Percentiles rank a stretch among this genome's conserved stretches.
phyloP scores from a whole-genome alignment of 2,113 vertebrate species.

The Hippocampus comes region DNA sequence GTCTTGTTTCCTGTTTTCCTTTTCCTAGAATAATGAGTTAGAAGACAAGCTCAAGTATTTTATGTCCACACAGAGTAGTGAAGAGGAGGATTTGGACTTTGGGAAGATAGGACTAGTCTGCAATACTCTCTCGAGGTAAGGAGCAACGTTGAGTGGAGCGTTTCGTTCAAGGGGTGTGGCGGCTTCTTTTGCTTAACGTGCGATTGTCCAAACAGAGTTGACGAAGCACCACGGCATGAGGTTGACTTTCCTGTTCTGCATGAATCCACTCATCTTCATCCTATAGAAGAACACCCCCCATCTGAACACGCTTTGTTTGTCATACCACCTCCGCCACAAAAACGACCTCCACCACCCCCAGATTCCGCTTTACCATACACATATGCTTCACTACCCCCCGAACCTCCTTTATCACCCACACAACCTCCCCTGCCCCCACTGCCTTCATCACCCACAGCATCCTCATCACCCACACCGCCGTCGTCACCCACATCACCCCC shows the following conservation, averaged over 20 bases:
- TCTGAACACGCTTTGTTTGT: background rate
- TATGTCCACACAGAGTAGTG: constrained; percentile 77
- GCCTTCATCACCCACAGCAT: constrained; percentile 1
- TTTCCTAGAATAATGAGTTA: constrained; percentile 92
- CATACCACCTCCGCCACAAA: constrained; percentile 14
- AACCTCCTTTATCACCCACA: constrained; percentile 7
- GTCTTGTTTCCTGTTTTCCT: constrained; percentile 67
- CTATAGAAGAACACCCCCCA: constrained; percentile 12
- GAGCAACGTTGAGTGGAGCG: background rate
- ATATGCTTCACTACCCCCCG: background rate
- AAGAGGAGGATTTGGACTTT: constrained; percentile 68
- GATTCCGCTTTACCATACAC: background rate
- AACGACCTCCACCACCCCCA: constrained; percentile 12
- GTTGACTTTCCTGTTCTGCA: constrained; percentile 30
- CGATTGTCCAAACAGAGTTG: constrained; percentile 55
- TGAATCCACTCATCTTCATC: constrained; percentile 34
- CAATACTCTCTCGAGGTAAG: constrained; percentile 85
- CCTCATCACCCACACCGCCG: background rate
- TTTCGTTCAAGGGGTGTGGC: constrained; percentile 7
- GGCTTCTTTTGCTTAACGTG: constrained; percentile 39
- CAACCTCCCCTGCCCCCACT: background rate
- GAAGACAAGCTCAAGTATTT: constrained; percentile 94
- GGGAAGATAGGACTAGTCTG: constrained; percentile 84
- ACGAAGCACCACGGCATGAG: constrained; percentile 30
- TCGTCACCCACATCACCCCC: background rate